These are phyloP conservation scores for Heliocidaris erythrogramma DNA, from an alignment of 35 echinoderm and acorn worm genomes.

Conservation along the genomic window DNA sequence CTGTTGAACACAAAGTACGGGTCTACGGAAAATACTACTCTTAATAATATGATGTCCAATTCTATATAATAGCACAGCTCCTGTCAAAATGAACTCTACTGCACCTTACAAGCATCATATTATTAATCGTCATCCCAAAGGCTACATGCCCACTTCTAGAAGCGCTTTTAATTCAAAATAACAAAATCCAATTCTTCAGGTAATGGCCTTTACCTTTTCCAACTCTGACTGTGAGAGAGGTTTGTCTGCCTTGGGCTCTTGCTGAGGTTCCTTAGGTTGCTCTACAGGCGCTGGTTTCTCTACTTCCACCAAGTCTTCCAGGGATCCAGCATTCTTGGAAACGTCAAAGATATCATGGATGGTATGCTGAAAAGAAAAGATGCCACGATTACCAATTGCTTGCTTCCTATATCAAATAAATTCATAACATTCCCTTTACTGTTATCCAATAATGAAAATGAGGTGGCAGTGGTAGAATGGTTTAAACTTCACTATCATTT, in stretches of 20 bases:
- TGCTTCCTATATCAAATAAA: neutral
- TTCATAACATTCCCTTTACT: neutral
- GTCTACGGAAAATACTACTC: too few relatives aligned
- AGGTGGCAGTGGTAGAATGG: too few relatives aligned
- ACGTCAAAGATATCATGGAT: conserved; percentile 87
- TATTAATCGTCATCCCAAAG: too few relatives aligned
- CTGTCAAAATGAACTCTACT: too few relatives aligned
- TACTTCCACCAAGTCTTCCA: neutral
- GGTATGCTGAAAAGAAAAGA: conserved; percentile 56
- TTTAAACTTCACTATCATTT: too few relatives aligned
- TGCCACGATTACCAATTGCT: neutral
- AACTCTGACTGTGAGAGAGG: conserved; percentile 75
- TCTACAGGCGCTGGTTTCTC: neutral
- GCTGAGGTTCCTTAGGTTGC: neutral
- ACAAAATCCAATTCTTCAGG: neutral
- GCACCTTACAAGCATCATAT: too few relatives aligned
- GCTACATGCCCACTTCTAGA: too few relatives aligned
- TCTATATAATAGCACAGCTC: too few relatives aligned
- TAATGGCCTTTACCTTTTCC: conserved; percentile 70
- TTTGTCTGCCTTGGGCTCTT: neutral
- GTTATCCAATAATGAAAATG: neutral
- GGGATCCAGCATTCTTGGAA: conserved; percentile 47
- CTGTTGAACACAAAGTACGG: too few relatives aligned
- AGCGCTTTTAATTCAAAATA: too few relatives aligned
- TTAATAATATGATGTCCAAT: too few relatives aligned